Evolutionary conservation across 2,113 vertebrate species (phyloP), one percentile per base, ranked within the genome.

Genomic region (Rhadina sibilatrix): DNA sequence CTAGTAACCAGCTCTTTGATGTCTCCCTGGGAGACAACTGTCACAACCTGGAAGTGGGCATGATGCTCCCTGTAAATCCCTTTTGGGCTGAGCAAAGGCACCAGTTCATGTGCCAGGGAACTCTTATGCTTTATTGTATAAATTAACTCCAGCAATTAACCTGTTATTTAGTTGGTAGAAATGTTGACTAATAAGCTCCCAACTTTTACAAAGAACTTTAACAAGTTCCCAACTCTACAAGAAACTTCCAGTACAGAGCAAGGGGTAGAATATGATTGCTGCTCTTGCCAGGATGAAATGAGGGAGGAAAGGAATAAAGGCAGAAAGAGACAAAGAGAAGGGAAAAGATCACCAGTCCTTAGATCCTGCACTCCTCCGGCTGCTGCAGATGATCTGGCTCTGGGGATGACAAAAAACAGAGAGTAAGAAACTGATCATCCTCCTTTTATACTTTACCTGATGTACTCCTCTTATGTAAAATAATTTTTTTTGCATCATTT

Each of bases 11-110:
- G 8, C 6, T 74, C 19, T 89, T 93, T 90, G 23, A 19, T 5
- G 37, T 72, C 18, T 74, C 59, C 22, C 12, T 35, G 37, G 14
- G 10, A 25, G n/a, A 33, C 28, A 25, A 22, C 9, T 12, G 10
- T 21, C n/a, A 31, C 4, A 5, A 15, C 14, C 16, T 53, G n/a
- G 40, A 61, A 61, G 30, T 0, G 0, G 17, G 15, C 5, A 13
- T 14, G 18, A 9, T 47, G 30, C 27, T 47, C 1, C 0, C 37
- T 57, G 5, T 28, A 37, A 50, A 44, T 50, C 38, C 50, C 19
- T 65, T 6, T 24, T 65, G 27, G 27, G 27, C 33, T 74, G 27
- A 52, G 18, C 44, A 74, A 59, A 52, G 33, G 5, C 28, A 57
- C 11, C 4, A 23, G 12, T 65, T 24, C 6, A 6, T 0, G 0